phyloP scores from a whole-genome alignment of 2,888 invertebrate species.

The Ferdinandea cuprea region DNA sequence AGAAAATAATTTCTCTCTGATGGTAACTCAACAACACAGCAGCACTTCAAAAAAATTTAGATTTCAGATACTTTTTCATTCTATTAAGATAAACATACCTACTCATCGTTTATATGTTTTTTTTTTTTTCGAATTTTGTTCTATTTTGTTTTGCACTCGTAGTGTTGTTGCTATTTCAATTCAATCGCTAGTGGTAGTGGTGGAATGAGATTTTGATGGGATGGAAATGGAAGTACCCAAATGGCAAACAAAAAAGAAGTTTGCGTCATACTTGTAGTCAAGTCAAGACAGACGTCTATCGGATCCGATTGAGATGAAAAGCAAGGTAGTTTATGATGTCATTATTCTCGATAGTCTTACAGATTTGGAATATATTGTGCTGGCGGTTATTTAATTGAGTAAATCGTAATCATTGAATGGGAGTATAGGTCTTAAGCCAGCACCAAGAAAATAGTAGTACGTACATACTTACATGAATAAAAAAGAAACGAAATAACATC shows the following conservation, averaged over 20 bases:
- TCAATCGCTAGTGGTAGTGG: not conserved
- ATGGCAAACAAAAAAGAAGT: conserved; percentile 32
- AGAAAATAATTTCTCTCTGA: conserved; percentile 12
- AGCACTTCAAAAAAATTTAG: conserved; percentile 40
- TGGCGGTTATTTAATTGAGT: conserved; percentile 39
- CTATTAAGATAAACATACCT: not conserved
- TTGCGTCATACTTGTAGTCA: conserved; percentile 52
- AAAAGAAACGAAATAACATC: conserved; percentile 39
- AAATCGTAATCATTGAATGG: conserved; percentile 58
- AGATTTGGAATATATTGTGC: conserved; percentile 48
- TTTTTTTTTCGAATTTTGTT: not conserved
- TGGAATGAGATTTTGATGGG: conserved; percentile 30
- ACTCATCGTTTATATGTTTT: not conserved
- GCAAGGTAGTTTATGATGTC: conserved; percentile 65
- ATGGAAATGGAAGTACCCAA: conserved; percentile 30
- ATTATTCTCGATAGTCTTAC: conserved; percentile 57
- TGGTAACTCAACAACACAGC: conserved; percentile 42
- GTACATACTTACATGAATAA: conserved; percentile 9
- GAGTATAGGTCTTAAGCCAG: conserved; percentile 39
- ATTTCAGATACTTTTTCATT: conserved; percentile 24
- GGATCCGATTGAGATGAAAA: conserved; percentile 15
- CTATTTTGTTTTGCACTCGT: conserved; percentile 23
- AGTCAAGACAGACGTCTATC: conserved; percentile 17
- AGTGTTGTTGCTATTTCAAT: too few relatives aligned
- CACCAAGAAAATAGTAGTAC: conserved; percentile 6